Percentiles rank a stretch among this genome's conserved stretches.
These are phyloP conservation scores for Lycopodina hypogea DNA, from an alignment of 37 sponge, comb jelly and placozoan species.

Conservation along the genomic window DNA sequence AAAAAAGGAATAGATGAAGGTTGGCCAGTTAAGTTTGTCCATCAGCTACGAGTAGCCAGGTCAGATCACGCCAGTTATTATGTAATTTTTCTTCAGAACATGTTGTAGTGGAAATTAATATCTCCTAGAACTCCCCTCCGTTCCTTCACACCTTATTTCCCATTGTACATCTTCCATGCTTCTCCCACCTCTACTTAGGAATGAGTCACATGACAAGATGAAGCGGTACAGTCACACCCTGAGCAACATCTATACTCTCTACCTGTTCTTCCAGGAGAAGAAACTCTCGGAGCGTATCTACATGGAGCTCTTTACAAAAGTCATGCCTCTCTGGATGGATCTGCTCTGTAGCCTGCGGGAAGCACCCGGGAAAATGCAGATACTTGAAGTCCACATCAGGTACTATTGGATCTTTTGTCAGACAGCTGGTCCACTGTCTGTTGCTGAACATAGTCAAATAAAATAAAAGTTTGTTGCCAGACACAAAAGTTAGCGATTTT, in stretches of 20 bases:
- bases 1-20: too few species aligned
- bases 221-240: conserved; percentile 25
- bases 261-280: not conserved
- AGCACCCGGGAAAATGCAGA: conserved; percentile 33
- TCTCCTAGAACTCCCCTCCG: not conserved
- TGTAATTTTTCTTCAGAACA: too few species aligned
- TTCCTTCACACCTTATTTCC: not conserved
- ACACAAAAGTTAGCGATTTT: too few species aligned
- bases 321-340: conserved; percentile 54
- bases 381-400: conserved; percentile 19
- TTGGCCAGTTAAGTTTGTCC: too few species aligned
- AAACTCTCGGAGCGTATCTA: conserved; percentile 10
- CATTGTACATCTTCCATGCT: not conserved
- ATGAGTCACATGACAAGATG: conserved; percentile 18
- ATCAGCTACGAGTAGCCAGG: too few species aligned
- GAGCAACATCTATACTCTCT: conserved; percentile 5
- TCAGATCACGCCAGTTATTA: too few species aligned
- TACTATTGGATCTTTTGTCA: too few species aligned
- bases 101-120: not conserved
- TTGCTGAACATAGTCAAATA: too few species aligned
- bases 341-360: conserved; percentile 21
- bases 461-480: too few species aligned
- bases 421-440: too few species aligned
- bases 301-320: conserved; percentile 21
- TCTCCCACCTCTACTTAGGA: not conserved